Conservation (phyloP, 2,888 invertebrate species). For the Melipona bicolor region DNA sequence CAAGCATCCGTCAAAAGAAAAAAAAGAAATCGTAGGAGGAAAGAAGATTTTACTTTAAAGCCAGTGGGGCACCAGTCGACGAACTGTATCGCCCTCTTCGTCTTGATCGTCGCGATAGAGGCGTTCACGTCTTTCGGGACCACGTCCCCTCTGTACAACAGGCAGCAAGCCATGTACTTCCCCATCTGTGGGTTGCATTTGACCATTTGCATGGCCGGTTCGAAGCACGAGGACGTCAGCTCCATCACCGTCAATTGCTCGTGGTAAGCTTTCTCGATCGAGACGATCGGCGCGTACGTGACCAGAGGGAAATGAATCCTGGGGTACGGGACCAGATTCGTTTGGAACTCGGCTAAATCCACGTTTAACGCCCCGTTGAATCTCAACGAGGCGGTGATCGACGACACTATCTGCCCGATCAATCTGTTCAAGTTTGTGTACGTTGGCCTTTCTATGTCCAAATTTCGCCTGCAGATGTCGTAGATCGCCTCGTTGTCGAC, state of each 20-base stretch:
- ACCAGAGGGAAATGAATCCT: constrained; percentile 87
- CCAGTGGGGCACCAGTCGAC: constrained; percentile 88
- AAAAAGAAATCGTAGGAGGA: too few relatives aligned
- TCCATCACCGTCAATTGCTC: constrained; percentile 85
- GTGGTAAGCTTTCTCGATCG: constrained; percentile 85
- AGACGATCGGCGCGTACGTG: constrained; percentile 85
- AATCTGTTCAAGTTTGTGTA: constrained; percentile 90
- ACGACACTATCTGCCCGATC: constrained; percentile 87
- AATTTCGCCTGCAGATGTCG: constrained; percentile 86
- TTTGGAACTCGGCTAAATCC: constrained; percentile 88
- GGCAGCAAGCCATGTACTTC: constrained; percentile 85
- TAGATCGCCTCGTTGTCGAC: constrained; percentile 85
- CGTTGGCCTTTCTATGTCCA: constrained; percentile 88
- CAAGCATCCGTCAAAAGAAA: too few relatives aligned
- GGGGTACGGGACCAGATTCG: constrained; percentile 87
- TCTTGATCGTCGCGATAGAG: constrained; percentile 87
- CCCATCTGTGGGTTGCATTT: constrained; percentile 78
- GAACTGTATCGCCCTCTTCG: constrained; percentile 87
- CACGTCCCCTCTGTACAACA: constrained; percentile 88
- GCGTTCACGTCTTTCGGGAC: constrained; percentile 88
- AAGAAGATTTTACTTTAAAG: constrained; percentile 83
- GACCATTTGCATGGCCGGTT: constrained; percentile 80
- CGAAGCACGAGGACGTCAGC: constrained; percentile 86
- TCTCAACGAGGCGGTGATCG: constrained; percentile 87
- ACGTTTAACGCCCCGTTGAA: constrained; percentile 88